Conservation (phyloP, 2,797 vertebrate species). For the Numenius phaeopus region DNA sequence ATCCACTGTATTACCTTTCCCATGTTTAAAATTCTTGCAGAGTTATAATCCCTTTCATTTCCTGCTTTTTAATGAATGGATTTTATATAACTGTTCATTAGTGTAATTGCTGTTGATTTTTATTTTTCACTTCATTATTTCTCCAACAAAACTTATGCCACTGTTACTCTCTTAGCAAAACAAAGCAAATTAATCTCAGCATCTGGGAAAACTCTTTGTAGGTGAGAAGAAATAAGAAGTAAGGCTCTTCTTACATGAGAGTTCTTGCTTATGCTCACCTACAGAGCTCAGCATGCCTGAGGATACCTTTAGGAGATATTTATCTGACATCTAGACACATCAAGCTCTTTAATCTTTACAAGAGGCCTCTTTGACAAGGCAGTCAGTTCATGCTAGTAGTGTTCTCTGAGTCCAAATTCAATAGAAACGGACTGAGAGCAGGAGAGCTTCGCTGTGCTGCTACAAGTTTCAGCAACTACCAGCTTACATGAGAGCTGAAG, state of each 20-base stretch:
- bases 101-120: slow-evolving; percentile 25
- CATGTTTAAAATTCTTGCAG: slow-evolving; percentile 9
- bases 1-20: not conserved
- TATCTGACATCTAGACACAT: not conserved
- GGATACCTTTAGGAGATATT: not conserved
- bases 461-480: not conserved
- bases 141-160: not conserved
- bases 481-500: not conserved
- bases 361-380: not conserved
- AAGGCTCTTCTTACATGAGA: fast-evolving
- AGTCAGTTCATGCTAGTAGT: not conserved
- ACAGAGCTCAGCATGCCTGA: not conserved
- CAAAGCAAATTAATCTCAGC: slow-evolving; percentile 12
- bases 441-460: not conserved
- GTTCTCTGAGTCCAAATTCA: not conserved
- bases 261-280: not conserved
- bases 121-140: slow-evolving; percentile 52
- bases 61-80: slow-evolving; percentile 59
- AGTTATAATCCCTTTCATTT: slow-evolving; percentile 61
- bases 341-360: not conserved
- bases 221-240: not conserved
- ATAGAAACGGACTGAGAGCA: not conserved
- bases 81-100: slow-evolving; percentile 64
- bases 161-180: not conserved
- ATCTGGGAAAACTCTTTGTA: not conserved